These are phyloP conservation scores for Sandelia bainsii DNA, from an alignment of 2,797 vertebrate genomes.

Conservation along the genomic window DNA sequence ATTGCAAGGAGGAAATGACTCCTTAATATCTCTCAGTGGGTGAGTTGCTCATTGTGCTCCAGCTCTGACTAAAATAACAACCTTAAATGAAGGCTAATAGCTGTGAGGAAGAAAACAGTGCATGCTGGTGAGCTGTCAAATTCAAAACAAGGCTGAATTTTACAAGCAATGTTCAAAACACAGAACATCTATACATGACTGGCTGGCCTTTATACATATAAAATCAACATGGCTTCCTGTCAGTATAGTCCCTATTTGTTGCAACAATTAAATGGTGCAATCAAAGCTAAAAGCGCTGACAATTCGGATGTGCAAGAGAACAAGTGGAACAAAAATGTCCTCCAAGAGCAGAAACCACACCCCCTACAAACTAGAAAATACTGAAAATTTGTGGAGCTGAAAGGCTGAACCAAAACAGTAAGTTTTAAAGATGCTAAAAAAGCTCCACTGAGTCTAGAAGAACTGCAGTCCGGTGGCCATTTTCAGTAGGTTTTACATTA, in stretches of 20 bases:
- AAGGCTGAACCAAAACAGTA: background rate
- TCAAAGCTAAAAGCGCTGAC: background rate
- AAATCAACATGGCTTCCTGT: background rate
- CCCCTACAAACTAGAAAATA: background rate
- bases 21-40: constrained; percentile 9
- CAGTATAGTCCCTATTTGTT: no score
- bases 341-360: background rate
- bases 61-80: constrained; percentile 30
- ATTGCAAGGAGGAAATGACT: constrained; percentile 11
- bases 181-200: background rate
- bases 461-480: no score
- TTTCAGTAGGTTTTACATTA: no score
- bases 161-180: background rate
- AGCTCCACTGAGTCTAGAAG: no score
- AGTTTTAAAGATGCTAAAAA: background rate
- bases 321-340: background rate
- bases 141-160: constrained; percentile 10
- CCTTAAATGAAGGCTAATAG: constrained; percentile 2
- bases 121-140: background rate
- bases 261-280: background rate
- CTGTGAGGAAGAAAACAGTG: constrained; percentile 1
- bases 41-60: constrained; percentile 10
- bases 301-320: background rate
- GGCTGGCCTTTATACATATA: background rate
- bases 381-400: background rate